Percentiles rank a stretch among this genome's conserved stretches.
These are phyloP conservation scores for Mya arenaria DNA, from an alignment of 1,140 invertebrate genomes.

Conservation along the genomic window DNA sequence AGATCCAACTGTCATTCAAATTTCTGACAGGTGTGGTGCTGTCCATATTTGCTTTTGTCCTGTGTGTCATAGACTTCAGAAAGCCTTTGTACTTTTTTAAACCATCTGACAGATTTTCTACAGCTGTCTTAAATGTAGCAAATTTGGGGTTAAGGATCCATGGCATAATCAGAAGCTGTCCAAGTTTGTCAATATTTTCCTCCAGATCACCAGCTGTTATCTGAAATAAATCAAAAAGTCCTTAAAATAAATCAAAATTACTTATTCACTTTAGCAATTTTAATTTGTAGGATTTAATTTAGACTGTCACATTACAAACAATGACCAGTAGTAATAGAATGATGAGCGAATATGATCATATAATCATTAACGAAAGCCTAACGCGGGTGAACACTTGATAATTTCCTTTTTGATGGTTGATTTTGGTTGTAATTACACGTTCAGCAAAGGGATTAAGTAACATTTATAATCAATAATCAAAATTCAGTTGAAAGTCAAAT, in stretches of 20 bases:
- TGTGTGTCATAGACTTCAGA: neutral
- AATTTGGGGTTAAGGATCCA: conserved; percentile 24
- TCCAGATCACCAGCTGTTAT: neutral
- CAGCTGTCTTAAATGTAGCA: neutral
- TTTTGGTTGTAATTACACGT: no score
- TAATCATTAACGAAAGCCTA: no score
- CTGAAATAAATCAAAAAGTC: neutral
- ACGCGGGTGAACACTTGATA: no score
- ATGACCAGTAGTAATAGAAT: no score
- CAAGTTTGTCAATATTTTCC: conserved; percentile 20
- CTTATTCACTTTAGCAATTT: no score
- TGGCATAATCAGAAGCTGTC: neutral
- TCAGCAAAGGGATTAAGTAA: no score
- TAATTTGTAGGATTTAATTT: no score
- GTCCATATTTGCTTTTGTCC: neutral
- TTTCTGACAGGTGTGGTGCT: neutral
- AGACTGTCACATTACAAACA: no score
- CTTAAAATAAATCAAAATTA: neutral
- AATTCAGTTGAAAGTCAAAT: no score
- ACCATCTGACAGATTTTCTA: neutral
- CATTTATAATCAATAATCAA: no score
- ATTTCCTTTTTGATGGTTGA: no score
- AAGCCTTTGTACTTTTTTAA: neutral
- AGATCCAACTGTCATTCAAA: conserved; percentile 17
- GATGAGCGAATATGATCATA: no score